Base-by-base conservation (phyloP, 2,888 invertebrate genomes). In the Lysandra bellargus region DNA sequence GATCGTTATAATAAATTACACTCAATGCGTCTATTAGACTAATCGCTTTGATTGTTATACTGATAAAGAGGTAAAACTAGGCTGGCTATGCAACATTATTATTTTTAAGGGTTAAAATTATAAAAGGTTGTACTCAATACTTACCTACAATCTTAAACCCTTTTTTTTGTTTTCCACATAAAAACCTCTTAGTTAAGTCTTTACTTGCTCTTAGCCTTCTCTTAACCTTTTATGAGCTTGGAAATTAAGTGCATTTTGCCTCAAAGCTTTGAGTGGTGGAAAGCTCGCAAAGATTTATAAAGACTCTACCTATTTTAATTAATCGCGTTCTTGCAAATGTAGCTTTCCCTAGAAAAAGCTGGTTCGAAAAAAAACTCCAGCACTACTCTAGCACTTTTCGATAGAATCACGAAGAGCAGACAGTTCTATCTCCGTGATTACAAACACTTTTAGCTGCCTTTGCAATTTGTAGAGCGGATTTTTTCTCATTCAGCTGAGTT, bases 1-100 rank as follows among this genome's bases (percentile, higher is more conserved):
- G 75, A 79, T 80, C 82, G 80, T 81, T 80, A 79, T 80, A 81
- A 80, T 78, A 78, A 80, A 82, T 82, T 82, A 80, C 79, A 72
- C 80, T 79, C 60, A 80, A 76, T 73, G 64, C 53, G 53, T 44
- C 64, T 69, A 69, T 69, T 14, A 5, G 53, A 69, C 33, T 33
- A 37, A 69, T 69, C 12, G 6, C 33, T 69, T 69, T 33, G 30
- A 23, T 9, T 69, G 1, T 61, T 7, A n/a, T 7, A 7, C n/a
- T 7, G 61, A 14, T 61, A 60, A 60, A 23, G 23, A 61, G 57
- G 17, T 17, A 57, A 17, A 49, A 49, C 49, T 49, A 2, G 49
- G 49, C 12, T 12, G 49, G 49, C 2, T 49, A 49, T 49, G 49
- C 9, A 49, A 2, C 9, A 49, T 9, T 44, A 44, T 44, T 44